Evolutionary conservation across 2,888 invertebrate genomes (phyloP).

Genomic region (Monopis laevigella): DNA sequence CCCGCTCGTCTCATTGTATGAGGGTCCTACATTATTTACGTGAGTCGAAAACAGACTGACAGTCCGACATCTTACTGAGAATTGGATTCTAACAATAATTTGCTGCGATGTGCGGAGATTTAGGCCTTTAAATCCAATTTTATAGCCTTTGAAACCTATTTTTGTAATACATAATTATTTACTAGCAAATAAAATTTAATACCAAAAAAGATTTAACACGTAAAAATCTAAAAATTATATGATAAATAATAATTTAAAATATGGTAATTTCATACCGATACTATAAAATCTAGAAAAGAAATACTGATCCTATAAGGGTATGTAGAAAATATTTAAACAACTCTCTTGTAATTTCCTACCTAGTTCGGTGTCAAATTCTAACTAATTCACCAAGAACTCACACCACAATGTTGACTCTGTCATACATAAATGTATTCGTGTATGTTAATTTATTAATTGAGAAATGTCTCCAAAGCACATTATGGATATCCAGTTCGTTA

Average conservation of each 20-base stretch:
- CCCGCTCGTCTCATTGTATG: constrained; percentile 6
- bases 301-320: no score
- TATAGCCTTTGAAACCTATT: no score
- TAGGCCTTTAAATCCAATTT: no score
- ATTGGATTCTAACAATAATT: no score
- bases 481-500: constrained; percentile 14
- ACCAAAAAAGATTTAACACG: no score
- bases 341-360: not conserved
- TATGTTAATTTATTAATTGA: constrained; percentile 6
- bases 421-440: constrained; percentile 6
- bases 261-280: no score
- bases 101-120: no score
- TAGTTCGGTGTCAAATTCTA: no score
- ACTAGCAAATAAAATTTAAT: no score
- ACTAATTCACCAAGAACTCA: no score
- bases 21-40: constrained; percentile 2
- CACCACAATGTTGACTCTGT: not conserved
- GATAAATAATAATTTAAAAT: not conserved
- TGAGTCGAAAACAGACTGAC: constrained; percentile 1
- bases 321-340: not conserved
- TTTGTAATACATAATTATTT: no score
- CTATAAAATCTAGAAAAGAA: not conserved
- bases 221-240: not conserved
- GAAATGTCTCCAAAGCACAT: constrained; percentile 9
- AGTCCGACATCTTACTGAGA: not conserved